Evolutionary conservation across 2,888 invertebrate species (phyloP).

Genomic region (Periphyllus acericola): DNA sequence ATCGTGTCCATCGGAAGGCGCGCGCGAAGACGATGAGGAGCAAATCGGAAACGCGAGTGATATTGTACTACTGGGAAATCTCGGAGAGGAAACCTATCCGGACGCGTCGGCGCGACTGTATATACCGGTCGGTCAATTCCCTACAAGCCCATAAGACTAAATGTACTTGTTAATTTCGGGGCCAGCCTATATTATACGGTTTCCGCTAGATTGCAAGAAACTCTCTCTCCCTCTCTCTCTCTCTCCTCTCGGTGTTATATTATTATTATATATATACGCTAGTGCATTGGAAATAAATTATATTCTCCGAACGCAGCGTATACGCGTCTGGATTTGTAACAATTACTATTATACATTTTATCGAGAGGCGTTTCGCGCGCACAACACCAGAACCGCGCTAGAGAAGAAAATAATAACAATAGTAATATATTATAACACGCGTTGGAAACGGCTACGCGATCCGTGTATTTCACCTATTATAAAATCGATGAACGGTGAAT

Average conservation of each 20-base stretch:
- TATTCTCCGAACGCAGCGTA: not conserved
- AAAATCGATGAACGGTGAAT: not conserved
- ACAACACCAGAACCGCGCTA: not conserved
- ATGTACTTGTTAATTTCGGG: slow-evolving; percentile 23
- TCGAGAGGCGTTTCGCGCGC: not conserved
- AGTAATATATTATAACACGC: no score
- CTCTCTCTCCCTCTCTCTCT: no score
- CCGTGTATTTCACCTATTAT: no score
- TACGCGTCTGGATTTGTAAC: not conserved
- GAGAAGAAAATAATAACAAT: no score
- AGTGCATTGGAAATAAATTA: not conserved
- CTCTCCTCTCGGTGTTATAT: no score
- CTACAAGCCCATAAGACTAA: slow-evolving; percentile 41
- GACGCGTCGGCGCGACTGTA: not conserved
- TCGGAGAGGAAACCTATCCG: slow-evolving; percentile 32
- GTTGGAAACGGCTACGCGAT: no score
- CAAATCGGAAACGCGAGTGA: slow-evolving; percentile 39
- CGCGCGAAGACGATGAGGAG: not conserved
- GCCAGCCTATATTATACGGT: no score
- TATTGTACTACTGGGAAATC: slow-evolving; percentile 58
- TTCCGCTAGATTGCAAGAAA: not conserved
- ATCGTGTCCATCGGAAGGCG: not conserved
- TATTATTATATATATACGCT: not conserved
- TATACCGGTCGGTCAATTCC: slow-evolving; percentile 16
- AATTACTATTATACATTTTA: no score